These are phyloP conservation scores for Petrolisthes cinctipes DNA, from an alignment of 2,888 invertebrate species.

Conservation along the genomic window DNA sequence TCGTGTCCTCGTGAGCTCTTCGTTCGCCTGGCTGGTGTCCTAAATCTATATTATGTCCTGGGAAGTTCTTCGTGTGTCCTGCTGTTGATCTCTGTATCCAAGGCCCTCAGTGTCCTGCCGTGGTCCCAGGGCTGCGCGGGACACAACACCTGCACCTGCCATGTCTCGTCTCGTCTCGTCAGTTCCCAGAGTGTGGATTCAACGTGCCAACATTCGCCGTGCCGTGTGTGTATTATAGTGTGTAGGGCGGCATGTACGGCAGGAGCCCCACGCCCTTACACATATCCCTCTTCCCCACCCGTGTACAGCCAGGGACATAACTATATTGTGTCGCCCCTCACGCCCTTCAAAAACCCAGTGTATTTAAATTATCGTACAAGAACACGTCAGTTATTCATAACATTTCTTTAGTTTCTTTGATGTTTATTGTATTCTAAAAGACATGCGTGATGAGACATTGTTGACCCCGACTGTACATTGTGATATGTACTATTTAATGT, in stretches of 20 bases:
- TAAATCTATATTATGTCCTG: background rate
- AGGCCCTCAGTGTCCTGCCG: background rate
- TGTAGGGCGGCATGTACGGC: constrained; percentile 8
- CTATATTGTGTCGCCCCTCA: too few species aligned
- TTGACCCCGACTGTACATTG: too few species aligned
- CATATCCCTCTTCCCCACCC: too few species aligned
- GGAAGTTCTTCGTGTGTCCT: background rate
- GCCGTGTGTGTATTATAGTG: constrained; percentile 17
- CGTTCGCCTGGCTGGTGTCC: background rate
- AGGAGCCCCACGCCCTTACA: constrained; percentile 5
- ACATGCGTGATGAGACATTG: too few species aligned
- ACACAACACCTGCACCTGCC: background rate
- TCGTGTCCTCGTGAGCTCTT: background rate
- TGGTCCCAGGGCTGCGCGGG: background rate
- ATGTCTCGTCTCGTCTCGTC: background rate
- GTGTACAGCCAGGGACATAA: too few species aligned
- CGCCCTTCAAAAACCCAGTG: too few species aligned
- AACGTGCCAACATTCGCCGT: constrained; percentile 35
- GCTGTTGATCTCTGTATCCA: background rate
- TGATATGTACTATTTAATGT: too few species aligned
- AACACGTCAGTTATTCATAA: too few species aligned
- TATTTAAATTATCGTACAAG: too few species aligned
- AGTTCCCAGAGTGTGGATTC: constrained; percentile 50
- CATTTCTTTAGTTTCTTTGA: too few species aligned
- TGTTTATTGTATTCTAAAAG: too few species aligned